A percentile compares a stretch with the other conserved stretches of the same genome.
phyloP scores from a whole-genome alignment of 2,888 invertebrate genomes.

The Eupithecia exiguata region DNA sequence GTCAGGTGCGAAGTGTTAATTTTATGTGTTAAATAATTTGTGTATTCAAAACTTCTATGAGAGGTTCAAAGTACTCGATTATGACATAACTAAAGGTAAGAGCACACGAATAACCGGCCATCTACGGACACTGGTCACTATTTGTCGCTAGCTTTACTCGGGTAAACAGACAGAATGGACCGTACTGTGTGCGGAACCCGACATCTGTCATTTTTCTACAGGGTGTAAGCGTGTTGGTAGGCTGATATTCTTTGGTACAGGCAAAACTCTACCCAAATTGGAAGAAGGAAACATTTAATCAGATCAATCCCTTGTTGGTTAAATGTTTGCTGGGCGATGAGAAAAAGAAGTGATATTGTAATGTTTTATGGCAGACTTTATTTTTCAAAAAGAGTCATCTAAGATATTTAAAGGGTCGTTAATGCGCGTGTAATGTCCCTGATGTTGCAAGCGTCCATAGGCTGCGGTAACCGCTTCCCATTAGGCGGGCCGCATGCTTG shows the following conservation, averaged over 20 bases:
- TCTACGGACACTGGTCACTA: constrained; percentile 28
- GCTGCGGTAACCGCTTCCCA: too few relatives aligned
- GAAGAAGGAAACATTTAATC: background rate
- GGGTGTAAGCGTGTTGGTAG: background rate
- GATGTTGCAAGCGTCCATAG: too few relatives aligned
- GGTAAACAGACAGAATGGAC: constrained; percentile 28
- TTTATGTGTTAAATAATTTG: background rate
- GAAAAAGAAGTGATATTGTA: too few relatives aligned
- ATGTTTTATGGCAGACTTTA: too few relatives aligned
- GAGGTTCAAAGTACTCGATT: background rate
- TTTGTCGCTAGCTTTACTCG: constrained; percentile 31
- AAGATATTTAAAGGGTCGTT: too few relatives aligned
- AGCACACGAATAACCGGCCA: constrained; percentile 11
- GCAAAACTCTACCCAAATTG: background rate
- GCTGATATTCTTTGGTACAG: background rate
- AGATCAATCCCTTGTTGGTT: background rate
- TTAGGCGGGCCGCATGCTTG: too few relatives aligned
- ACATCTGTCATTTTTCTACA: constrained; percentile 30
- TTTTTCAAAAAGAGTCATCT: too few relatives aligned
- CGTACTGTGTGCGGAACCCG: constrained; percentile 21
- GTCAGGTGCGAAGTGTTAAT: background rate
- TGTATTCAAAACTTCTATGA: background rate
- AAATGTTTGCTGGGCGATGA: background rate
- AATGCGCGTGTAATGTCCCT: too few relatives aligned
- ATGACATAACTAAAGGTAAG: constrained; percentile 3